Percentiles rank a stretch among this genome's conserved stretches.
phyloP scores from a whole-genome alignment of 1,140 invertebrate genomes.

The Drosophila burlai region DNA sequence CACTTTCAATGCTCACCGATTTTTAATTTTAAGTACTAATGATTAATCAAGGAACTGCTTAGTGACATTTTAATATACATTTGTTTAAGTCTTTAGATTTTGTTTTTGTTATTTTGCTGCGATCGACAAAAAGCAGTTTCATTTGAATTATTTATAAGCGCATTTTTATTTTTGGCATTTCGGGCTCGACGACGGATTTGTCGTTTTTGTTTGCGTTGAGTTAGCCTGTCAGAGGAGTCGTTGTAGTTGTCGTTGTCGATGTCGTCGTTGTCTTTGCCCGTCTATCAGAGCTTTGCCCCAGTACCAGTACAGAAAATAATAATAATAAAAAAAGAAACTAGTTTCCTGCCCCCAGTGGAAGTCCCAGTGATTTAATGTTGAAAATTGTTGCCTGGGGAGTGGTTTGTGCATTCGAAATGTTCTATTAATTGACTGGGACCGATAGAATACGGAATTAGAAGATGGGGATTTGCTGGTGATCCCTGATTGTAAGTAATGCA shows the following conservation, averaged over 20 bases:
- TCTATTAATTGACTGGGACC: conserved; percentile 35
- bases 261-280: conserved; percentile 37
- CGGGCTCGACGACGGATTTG: conserved; percentile 72
- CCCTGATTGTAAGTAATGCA: neutral
- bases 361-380: conserved; percentile 17
- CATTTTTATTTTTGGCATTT: conserved; percentile 80
- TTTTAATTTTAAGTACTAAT: conserved; percentile 41
- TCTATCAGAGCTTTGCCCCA: conserved; percentile 54
- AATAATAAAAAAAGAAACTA: conserved; percentile 11
- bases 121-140: conserved; percentile 26
- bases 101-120: conserved; percentile 18
- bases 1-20: conserved; percentile 26
- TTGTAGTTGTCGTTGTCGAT: conserved; percentile 45
- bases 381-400: conserved; percentile 43
- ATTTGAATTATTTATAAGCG: conserved; percentile 78
- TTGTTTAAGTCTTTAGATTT: conserved; percentile 12
- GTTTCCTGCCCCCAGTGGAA: conserved; percentile 30
- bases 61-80: conserved; percentile 17
- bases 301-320: conserved; percentile 1
- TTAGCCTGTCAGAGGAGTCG: conserved; percentile 65
- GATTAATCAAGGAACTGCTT: conserved; percentile 21
- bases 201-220: conserved; percentile 71
- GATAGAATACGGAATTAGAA: conserved; percentile 21
- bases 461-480: neutral
- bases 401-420: conserved; percentile 23